Evolutionary conservation across 2,888 invertebrate genomes (phyloP).

Genomic region (Drosophila macrothrix): DNA sequence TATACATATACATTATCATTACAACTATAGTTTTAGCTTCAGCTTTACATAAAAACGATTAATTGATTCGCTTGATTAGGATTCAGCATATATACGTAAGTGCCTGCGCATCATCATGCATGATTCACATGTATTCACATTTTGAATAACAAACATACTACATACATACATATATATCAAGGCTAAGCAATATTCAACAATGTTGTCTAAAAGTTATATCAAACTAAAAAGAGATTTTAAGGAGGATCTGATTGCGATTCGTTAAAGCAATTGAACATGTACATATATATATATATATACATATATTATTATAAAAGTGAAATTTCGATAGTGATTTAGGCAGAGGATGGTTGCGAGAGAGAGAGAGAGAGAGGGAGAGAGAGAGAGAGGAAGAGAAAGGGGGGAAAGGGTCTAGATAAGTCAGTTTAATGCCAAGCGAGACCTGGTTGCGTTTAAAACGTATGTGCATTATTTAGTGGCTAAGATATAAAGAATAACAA

Average conservation of each 20-base stretch:
- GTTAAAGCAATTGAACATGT: neutral
- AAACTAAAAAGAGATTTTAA: slow-evolving; percentile 42
- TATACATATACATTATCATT: slow-evolving; percentile 14
- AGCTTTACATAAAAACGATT: slow-evolving; percentile 27
- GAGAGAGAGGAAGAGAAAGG: neutral
- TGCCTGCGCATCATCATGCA: neutral
- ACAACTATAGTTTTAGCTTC: slow-evolving; percentile 26
- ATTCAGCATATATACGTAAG: slow-evolving; percentile 23
- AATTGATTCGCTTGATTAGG: slow-evolving; percentile 34
- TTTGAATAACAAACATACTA: slow-evolving; percentile 26
- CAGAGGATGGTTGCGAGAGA: neutral
- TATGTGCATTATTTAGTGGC: slow-evolving; percentile 17
- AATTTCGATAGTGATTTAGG: neutral
- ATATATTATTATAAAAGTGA: neutral
- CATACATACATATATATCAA: slow-evolving; percentile 22
- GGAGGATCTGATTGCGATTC: slow-evolving; percentile 8
- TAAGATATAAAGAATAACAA: slow-evolving; percentile 42
- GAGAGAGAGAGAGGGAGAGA: neutral
- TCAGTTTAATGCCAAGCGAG: slow-evolving; percentile 29
- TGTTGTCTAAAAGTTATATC: slow-evolving; percentile 58
- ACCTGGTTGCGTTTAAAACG: slow-evolving; percentile 48
- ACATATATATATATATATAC: neutral
- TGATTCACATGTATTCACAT: slow-evolving; percentile 8
- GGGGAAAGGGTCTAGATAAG: neutral
- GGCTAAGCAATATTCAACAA: slow-evolving; percentile 77